A percentile compares a stretch with the other conserved stretches of the same genome.
Conservation (phyloP, 2,113 vertebrate species). For the Dendrocopos noguchii region DNA sequence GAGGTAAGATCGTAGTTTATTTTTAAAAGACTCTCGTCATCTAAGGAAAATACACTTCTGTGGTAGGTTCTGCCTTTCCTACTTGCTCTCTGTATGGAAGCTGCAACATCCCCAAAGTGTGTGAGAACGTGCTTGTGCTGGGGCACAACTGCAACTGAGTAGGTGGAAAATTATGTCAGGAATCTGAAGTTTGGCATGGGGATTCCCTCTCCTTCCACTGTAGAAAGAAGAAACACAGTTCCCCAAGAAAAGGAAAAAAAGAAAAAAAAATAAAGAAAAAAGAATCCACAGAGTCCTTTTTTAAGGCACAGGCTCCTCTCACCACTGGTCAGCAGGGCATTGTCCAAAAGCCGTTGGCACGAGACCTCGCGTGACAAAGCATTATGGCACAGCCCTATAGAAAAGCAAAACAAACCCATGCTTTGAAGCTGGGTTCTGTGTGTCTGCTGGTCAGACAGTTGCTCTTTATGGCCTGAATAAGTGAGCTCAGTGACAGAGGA, state of each 20-base stretch:
- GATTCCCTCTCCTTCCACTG: not conserved
- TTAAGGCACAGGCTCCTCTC: not conserved
- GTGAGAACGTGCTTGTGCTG: not conserved
- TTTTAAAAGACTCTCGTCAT: not conserved
- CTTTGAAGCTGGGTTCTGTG: not conserved
- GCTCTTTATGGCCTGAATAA: not conserved
- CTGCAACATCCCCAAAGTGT: not conserved
- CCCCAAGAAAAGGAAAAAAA: not conserved
- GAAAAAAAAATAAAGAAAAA: not conserved
- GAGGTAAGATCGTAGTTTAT: not conserved
- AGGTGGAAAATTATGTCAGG: slow-evolving; percentile 35
- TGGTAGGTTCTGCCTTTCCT: not conserved
- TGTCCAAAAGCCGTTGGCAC: not conserved
- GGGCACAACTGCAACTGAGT: not conserved
- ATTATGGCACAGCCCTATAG: not conserved
- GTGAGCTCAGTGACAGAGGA: not conserved
- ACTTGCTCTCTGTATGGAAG: not conserved
- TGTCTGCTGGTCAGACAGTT: not conserved
- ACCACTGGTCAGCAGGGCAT: rapidly evolving
- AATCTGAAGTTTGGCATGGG: slow-evolving; percentile 8
- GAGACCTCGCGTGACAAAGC: not conserved
- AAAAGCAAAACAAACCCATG: not conserved
- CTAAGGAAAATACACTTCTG: not conserved
- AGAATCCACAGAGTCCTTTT: not conserved
- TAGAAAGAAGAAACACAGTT: not conserved